Evolutionary conservation across 2,113 vertebrate species (phyloP).

Genomic region (Alosa alosa): DNA sequence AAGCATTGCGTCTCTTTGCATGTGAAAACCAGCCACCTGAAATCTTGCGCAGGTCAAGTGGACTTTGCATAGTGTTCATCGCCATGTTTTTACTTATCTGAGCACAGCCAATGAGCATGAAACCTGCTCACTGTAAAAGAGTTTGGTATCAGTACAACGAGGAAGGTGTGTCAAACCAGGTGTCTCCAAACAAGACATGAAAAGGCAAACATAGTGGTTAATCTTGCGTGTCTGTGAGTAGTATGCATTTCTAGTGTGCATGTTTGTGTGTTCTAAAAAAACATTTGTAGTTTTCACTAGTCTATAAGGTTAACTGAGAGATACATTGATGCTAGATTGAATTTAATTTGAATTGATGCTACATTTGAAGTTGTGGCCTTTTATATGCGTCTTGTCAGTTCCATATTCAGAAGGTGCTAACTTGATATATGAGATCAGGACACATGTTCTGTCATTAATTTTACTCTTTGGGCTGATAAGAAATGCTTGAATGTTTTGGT

Average conservation of each 20-base stretch:
- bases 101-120: constrained; percentile 31
- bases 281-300: neutral
- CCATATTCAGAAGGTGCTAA: neutral
- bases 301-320: neutral
- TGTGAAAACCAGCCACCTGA: constrained; percentile 21
- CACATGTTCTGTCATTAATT: neutral
- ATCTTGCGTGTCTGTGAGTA: neutral
- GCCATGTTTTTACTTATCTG: constrained; percentile 49
- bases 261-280: neutral
- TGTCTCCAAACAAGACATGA: neutral
- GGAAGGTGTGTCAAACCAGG: neutral
- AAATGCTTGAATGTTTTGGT: neutral
- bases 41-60: constrained; percentile 46
- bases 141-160: neutral
- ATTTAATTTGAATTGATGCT: neutral
- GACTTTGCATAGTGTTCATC: constrained; percentile 61
- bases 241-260: neutral
- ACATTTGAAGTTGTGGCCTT: too few species aligned
- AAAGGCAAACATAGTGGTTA: neutral
- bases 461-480: neutral
- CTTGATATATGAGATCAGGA: neutral
- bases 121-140: constrained; percentile 18
- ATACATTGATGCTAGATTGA: neutral
- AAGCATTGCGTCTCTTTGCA: neutral
- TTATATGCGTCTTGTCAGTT: neutral